Evolutionary conservation across 1,140 invertebrate species (phyloP).

Genomic region (Theocolax elegans): DNA sequence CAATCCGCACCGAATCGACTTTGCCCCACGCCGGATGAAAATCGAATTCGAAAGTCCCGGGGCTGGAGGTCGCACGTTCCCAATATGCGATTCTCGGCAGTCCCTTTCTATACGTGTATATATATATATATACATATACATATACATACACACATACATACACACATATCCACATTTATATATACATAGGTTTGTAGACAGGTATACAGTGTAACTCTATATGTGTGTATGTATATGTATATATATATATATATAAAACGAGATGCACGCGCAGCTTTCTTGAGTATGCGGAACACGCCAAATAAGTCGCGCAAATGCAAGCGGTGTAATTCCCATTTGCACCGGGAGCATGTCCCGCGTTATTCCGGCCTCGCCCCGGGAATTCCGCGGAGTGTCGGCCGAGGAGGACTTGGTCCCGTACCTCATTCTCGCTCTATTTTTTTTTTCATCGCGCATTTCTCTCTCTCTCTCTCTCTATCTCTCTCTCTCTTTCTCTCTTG

Average conservation of each 20-base stretch:
- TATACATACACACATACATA: conserved; percentile 1
- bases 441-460: background rate
- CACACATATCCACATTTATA: background rate
- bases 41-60: conserved; percentile 32
- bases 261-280: conserved; percentile 33
- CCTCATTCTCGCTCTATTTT: background rate
- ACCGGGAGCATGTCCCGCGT: conserved; percentile 25
- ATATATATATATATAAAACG: background rate
- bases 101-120: conserved; percentile 27
- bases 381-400: background rate
- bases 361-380: conserved; percentile 1
- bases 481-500: background rate
- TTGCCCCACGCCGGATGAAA: conserved; percentile 13
- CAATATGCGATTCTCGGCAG: conserved; percentile 25
- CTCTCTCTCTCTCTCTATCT: background rate
- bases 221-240: background rate
- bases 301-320: conserved; percentile 41
- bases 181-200: conserved; percentile 1
- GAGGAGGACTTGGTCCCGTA: no score
- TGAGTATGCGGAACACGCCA: conserved; percentile 43
- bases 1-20: conserved; percentile 28
- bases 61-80: background rate
- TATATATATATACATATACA: background rate
- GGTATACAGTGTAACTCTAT: background rate
- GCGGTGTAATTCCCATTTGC: conserved; percentile 39